Percentiles rank a stretch among this genome's conserved stretches.
Evolutionary conservation across 2,797 vertebrate genomes (phyloP).

Genomic region (Knipowitschia caucasica): DNA sequence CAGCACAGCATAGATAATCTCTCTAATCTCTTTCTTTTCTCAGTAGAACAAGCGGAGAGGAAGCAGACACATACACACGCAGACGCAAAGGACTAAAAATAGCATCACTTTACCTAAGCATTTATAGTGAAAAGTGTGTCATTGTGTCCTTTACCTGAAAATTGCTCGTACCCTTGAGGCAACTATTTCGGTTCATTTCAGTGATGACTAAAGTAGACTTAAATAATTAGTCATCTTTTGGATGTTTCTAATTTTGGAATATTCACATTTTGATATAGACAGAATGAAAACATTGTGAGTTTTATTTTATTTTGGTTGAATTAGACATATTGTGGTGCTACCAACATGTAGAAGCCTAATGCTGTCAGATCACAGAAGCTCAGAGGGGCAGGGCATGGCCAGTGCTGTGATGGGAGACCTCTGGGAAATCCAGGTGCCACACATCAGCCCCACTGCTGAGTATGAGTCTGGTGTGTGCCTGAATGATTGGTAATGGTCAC

Average conservation of each 20-base stretch:
- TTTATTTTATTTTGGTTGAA: too few species aligned
- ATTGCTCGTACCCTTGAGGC: constrained; percentile 4
- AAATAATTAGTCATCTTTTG: constrained; percentile 25
- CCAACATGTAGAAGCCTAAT: too few species aligned
- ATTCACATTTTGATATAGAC: too few species aligned
- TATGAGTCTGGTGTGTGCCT: too few species aligned
- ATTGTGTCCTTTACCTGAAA: not conserved
- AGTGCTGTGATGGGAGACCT: too few species aligned
- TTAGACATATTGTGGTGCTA: too few species aligned
- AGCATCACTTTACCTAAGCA: not conserved
- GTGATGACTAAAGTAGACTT: constrained; percentile 31
- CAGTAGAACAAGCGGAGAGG: not conserved
- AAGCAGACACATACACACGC: not conserved
- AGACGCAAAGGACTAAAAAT: not conserved
- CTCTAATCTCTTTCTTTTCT: constrained; percentile 18
- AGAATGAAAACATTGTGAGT: too few species aligned
- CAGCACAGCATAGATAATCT: not conserved
- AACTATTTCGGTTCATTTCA: constrained; percentile 17
- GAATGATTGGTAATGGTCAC: too few species aligned
- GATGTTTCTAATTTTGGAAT: not conserved
- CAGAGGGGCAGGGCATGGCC: too few species aligned
- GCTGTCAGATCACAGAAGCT: too few species aligned
- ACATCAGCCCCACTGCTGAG: too few species aligned
- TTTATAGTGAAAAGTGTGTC: constrained; percentile 8
- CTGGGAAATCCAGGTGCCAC: too few species aligned